Evolutionary conservation across 1,140 invertebrate species (phyloP), one percentile per base, ranked within the genome.

Genomic region (Aphaenogaster rudis): DNA sequence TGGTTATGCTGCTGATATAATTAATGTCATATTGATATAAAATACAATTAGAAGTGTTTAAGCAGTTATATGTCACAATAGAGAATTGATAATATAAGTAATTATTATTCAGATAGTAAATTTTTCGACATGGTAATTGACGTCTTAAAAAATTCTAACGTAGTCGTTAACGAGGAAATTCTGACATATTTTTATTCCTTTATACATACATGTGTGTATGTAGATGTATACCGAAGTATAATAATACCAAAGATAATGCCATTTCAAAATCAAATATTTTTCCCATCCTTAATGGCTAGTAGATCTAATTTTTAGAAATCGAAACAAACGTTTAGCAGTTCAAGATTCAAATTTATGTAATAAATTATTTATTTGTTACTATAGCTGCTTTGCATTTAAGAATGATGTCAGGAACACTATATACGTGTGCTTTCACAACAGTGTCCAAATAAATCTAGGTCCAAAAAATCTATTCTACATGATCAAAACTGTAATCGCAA

Each of bases 11-110:
- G 7, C 33, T 64, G 15, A 15, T 36, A 64, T 39, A 39, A 39
- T 64, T 64, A 64, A 64, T 64, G 33, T 39, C 33, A 7, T 39
- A 64, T 64, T 64, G 33, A 64, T 64, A 64, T 64, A 64, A 36
- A 64, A 36, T 36, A 64, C 15, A 36, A 0, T 64, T 36, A 64
- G 13, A 63, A 33, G 15, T 64, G 15, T 64, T 64, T 39, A 64
- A 64, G 33, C 33, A 64, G 61, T 64, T 64, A 64, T 64, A 17
- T 64, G 33, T 36, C 13, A 33, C 8, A 63, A 63, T 33, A 13
- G 13, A 63, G 11, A 63, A 63, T 11, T 33, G 28, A 63, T 63
- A 6, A 33, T 33, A 28, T 28, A 59, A 63, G 13, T 61, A 13
- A 33, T 61, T 61, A 28, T 33, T 61, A 33, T 61, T 61, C 33